Evolutionary conservation across 2,888 invertebrate species (phyloP), one percentile per base, ranked within the genome.

Genomic region (Arenicola marina): DNA sequence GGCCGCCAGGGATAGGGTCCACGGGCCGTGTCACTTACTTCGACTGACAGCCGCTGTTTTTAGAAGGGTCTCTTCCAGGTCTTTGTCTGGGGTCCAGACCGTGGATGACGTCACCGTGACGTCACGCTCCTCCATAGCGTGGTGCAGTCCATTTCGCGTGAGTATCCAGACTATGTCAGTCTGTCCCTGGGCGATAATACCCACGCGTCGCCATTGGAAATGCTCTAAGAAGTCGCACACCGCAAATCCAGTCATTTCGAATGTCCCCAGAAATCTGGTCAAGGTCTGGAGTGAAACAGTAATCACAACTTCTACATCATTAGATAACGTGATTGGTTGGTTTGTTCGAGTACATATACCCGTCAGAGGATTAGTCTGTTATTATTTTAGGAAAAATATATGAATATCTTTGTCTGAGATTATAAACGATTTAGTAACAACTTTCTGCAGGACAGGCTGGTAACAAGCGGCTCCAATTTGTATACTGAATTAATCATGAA

Each of bases 211-310:
- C 73, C 73, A 73, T 3, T 38, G 55, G 56, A 59, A 67, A 11
- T 56, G 24, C 3, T 59, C 34, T 60, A 73, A 56, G 7, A 73
- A 31, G 7, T 57, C 63, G 15, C 29, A 34, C 0, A 70, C 67
- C 3, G 68, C 69, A n/a, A 63, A 29, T 15, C 72, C 73, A n/a
- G 71, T 72, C 66, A 71, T 72, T 48, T 72, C 71, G 61, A 73
- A 73, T 2, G 72, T 66, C 15, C 69, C 73, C 2, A 73, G 66
- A 43, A 73, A 65, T 26, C 73, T 51, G 2, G 73, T 69, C 54
- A 73, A 46, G 1, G 73, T 73, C 73, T 73, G 65, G 15, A 63
- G n/a, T n/a, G n/a, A n/a, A n/a, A n/a, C n/a, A n/a, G n/a, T n/a
- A n/a, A n/a, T n/a, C n/a, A n/a, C n/a, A n/a, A n/a, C n/a, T n/a